Conservation (phyloP, 2,113 vertebrate species). For the Myotis davidii region DNA sequence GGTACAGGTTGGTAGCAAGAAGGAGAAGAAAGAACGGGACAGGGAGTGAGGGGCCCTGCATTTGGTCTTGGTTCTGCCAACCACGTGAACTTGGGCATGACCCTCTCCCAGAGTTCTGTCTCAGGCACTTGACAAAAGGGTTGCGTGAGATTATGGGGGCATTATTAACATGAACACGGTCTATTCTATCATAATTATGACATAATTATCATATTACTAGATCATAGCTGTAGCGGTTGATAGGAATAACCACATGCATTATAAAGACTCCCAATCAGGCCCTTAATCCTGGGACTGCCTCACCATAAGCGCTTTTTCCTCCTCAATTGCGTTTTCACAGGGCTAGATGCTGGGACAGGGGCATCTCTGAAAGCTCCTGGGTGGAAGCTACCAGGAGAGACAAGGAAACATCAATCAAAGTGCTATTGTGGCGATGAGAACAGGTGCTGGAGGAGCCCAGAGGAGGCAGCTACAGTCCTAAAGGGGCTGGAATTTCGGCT, state of each 20-base stretch:
- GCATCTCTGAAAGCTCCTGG: not conserved
- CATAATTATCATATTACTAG: not conserved
- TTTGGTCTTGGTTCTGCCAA: not conserved
- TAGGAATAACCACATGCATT: not conserved
- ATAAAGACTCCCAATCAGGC: not conserved
- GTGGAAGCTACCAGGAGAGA: not conserved
- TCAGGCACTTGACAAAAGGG: not conserved
- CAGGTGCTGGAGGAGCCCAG: slow-evolving; percentile 6
- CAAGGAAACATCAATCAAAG: not conserved
- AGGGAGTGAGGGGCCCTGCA: not conserved
- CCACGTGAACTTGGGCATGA: not conserved
- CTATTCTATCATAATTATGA: not conserved
- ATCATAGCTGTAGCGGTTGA: not conserved
- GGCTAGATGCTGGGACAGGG: not conserved
- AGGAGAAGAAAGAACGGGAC: not conserved
- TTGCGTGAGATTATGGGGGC: not conserved
- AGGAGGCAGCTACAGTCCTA: not conserved
- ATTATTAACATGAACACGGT: not conserved
- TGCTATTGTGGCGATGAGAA: not conserved
- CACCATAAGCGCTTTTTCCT: not conserved
- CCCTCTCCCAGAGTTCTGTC: not conserved
- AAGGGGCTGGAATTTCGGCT: slow-evolving; percentile 12
- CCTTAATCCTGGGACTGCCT: not conserved
- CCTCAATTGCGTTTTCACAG: not conserved
- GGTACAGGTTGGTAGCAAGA: not conserved